Conservation (phyloP, 2,888 invertebrate species). For the Lathronympha strigana region DNA sequence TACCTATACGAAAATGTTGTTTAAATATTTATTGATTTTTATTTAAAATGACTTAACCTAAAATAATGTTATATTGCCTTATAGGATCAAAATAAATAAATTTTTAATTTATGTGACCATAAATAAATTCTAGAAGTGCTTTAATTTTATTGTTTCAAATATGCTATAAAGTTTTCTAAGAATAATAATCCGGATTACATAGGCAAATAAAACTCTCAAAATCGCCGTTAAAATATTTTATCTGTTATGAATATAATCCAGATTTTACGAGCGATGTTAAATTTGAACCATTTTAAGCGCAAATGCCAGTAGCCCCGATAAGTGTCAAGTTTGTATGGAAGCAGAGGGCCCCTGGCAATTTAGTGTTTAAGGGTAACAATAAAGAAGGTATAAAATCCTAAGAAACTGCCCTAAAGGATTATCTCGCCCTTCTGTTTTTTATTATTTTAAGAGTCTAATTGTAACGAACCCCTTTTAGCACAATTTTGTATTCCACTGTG, state of each 20-base stretch:
- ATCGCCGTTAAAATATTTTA: slow-evolving; percentile 79
- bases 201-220: slow-evolving; percentile 75
- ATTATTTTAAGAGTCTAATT: slow-evolving; percentile 63
- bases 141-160: slow-evolving; percentile 45
- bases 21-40: too few species aligned
- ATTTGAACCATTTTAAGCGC: slow-evolving; percentile 61
- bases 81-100: not conserved
- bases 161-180: slow-evolving; percentile 67
- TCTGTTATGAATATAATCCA: slow-evolving; percentile 81
- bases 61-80: not conserved
- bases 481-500: slow-evolving; percentile 19
- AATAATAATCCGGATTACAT: slow-evolving; percentile 76
- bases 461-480: slow-evolving; percentile 45
- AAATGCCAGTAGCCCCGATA: slow-evolving; percentile 24
- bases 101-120: slow-evolving; percentile 2
- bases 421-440: slow-evolving; percentile 62
- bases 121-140: slow-evolving; percentile 19
- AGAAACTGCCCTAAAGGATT: slow-evolving; percentile 68
- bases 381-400: slow-evolving; percentile 69
- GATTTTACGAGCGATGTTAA: slow-evolving; percentile 72
- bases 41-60: too few species aligned
- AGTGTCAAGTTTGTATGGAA: not conserved
- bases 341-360: slow-evolving; percentile 22
- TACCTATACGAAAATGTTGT: too few species aligned
- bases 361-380: slow-evolving; percentile 57